Evolutionary conservation across 2,113 vertebrate genomes (phyloP).

Genomic region (Noctilio leporinus): DNA sequence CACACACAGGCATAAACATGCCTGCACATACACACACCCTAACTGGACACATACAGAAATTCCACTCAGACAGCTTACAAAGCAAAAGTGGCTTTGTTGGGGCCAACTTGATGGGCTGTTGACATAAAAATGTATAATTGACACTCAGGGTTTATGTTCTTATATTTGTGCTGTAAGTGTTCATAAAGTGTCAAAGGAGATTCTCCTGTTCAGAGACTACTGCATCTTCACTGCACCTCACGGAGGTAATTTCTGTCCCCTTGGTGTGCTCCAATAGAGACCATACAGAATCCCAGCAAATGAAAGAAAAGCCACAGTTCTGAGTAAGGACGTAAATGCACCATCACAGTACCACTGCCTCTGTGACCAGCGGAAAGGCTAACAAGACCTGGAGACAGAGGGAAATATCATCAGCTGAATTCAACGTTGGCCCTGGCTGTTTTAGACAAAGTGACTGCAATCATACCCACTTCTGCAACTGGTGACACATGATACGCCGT

Average conservation of each 20-base stretch:
- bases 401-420: neutral
- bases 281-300: neutral
- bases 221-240: neutral
- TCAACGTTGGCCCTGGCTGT: neutral
- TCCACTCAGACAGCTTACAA: accelerated
- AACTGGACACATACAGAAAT: neutral
- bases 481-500: neutral
- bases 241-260: neutral
- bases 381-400: neutral
- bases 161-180: neutral
- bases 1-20: neutral
- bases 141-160: neutral
- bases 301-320: neutral
- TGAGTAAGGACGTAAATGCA: neutral
- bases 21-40: neutral
- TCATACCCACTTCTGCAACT: neutral
- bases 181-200: neutral
- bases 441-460: neutral
- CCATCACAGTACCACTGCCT: neutral
- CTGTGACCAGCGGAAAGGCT: accelerated
- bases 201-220: neutral
- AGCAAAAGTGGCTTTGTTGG: neutral
- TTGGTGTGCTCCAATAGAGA: neutral
- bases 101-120: neutral
- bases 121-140: neutral